Conservation (phyloP, 2,113 vertebrate species). For the Donacobius atricapilla region DNA sequence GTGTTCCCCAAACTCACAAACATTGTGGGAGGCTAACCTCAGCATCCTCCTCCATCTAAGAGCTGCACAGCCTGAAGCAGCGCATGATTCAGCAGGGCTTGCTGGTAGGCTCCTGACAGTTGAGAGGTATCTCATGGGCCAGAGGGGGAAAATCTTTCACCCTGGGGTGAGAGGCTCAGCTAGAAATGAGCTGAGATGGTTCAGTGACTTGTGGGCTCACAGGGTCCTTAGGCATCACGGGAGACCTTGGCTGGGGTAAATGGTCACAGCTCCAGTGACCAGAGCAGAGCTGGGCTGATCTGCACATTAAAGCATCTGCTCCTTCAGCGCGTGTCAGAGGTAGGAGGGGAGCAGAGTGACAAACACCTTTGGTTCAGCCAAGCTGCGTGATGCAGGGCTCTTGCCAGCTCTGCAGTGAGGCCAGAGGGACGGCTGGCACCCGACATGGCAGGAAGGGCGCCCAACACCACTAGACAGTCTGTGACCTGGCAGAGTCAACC, state of each 20-base stretch:
- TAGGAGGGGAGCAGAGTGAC: not conserved
- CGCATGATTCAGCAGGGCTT: not conserved
- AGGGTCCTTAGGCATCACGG: not conserved
- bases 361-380: not conserved
- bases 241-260: not conserved
- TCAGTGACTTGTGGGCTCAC: not conserved
- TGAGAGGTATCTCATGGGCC: not conserved
- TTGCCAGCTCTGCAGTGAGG: not conserved
- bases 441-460: accelerated
- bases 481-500: not conserved
- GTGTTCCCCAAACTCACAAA: not conserved
- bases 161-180: not conserved
- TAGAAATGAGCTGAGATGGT: not conserved
- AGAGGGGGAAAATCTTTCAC: not conserved
- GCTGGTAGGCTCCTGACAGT: not conserved
- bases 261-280: not conserved
- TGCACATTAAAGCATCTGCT: not conserved
- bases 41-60: not conserved
- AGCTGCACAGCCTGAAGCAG: not conserved
- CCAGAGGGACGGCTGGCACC: not conserved
- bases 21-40: not conserved
- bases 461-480: not conserved
- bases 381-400: not conserved
- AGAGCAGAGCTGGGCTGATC: not conserved
- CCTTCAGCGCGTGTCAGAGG: not conserved